Evolutionary conservation across 2,888 invertebrate genomes (phyloP).

Genomic region (Dione vanillae): DNA sequence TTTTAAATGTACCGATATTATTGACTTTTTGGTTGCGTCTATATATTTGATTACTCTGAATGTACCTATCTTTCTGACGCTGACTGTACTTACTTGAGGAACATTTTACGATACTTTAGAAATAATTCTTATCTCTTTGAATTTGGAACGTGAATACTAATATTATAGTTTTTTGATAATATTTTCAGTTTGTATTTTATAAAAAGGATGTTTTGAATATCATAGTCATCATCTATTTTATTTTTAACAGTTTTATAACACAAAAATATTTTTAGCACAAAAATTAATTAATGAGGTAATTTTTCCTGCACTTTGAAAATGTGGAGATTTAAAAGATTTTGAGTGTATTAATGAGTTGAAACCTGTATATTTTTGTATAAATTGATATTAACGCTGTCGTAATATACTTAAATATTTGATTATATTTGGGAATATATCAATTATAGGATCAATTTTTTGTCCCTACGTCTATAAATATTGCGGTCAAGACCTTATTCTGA

Average conservation of each 20-base stretch:
- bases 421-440: too few relatives aligned
- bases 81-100: too few relatives aligned
- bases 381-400: not conserved
- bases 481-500: too few relatives aligned
- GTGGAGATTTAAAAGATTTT: not conserved
- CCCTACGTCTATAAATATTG: too few relatives aligned
- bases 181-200: not conserved
- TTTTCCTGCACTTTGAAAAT: constrained; percentile 35
- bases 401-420: not conserved
- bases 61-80: too few relatives aligned
- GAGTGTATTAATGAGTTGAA: not conserved
- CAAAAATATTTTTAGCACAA: too few relatives aligned
- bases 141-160: constrained; percentile 25
- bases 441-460: too few relatives aligned
- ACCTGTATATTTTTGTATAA: not conserved
- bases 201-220: not conserved
- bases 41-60: too few relatives aligned
- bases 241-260: not conserved
- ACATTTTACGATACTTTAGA: constrained; percentile 35
- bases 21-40: too few relatives aligned
- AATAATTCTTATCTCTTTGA: constrained; percentile 36
- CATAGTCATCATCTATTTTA: not conserved
- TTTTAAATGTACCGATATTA: too few relatives aligned
- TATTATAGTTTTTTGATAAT: not conserved
- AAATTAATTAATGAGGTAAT: constrained; percentile 41